Base-by-base conservation (phyloP, 2,113 vertebrate genomes). In the Mormyrus lacerda region DNA sequence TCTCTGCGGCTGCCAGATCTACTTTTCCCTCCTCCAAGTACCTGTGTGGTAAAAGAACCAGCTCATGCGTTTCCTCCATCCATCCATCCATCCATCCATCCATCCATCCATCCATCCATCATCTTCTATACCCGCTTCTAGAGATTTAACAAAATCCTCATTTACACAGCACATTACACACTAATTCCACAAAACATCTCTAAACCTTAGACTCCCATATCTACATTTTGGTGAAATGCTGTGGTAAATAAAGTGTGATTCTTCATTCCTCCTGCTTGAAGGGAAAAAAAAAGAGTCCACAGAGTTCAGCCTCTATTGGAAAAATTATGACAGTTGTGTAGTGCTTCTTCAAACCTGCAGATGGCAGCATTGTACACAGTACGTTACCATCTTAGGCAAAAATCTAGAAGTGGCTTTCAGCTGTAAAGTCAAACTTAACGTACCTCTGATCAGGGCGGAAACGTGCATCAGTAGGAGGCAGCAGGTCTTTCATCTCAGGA, bases 401-500 rank as follows among this genome's bases (percentile, higher is more conserved):
- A 55, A 19, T 42, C 53, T 79, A 79, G 85, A 47, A 69, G 31
- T 88, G 45, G 35, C 6, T 17, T 84, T 50, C 5, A 9, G 55
- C 9, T 42, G 39, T 35, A 58, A 19, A 21, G 87, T 39, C 45
- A 58, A 39, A 76, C 8, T 24, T 17, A 19, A 47, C n/a, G 61
- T 95, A 97, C 98, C 98, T 98, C 94, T 99, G 98, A 96, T 99
- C 98, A 0, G 97, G 98, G 90, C 98, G 96, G 94, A 99, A 99
- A 53, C 98, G 95, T 3, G 98, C 97, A 55, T 99, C 98, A 44
- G 98, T 99, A 0, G 95, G 93, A 21, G 98, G 98, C 92, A 99
- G 96, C 91, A 97, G 96, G 47, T 99, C 98, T 93, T 97, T 99
- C 87, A 99, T 90, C 88, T 97, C 96, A 1, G 98, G 98, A 94